phyloP scores from a whole-genome alignment of 2,113 vertebrate species.

The Bostrychus sinensis region DNA sequence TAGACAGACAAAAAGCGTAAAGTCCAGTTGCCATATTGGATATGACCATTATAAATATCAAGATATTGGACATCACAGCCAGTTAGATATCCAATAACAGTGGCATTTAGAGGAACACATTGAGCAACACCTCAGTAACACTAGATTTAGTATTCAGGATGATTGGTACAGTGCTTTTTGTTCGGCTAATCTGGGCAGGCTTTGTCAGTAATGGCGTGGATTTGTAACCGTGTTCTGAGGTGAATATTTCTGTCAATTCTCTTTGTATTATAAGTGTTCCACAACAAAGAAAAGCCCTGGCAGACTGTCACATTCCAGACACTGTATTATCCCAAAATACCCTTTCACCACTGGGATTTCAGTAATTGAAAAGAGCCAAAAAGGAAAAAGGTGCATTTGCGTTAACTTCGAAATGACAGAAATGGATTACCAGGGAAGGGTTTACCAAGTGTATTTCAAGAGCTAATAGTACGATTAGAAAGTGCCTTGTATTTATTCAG shows the following conservation, averaged over 20 bases:
- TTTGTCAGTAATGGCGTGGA: background rate
- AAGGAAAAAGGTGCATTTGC: constrained; percentile 12
- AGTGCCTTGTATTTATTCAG: constrained; percentile 20
- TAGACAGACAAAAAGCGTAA: no score
- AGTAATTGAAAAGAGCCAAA: constrained; percentile 47
- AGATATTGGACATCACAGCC: background rate
- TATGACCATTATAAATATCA: background rate
- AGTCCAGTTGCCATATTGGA: no score
- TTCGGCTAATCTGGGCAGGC: constrained; percentile 6
- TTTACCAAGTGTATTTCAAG: constrained; percentile 32
- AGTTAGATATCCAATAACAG: background rate
- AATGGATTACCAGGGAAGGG: constrained; percentile 37
- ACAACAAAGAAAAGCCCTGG: constrained; percentile 29
- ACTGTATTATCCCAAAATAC: constrained; percentile 29
- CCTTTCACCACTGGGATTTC: constrained; percentile 40
- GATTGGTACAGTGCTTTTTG: constrained; percentile 10
- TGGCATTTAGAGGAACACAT: background rate
- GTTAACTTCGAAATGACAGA: constrained; percentile 20
- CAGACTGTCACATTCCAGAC: constrained; percentile 31
- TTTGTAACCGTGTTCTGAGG: constrained; percentile 23
- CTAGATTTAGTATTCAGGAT: background rate
- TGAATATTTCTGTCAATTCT: constrained; percentile 14
- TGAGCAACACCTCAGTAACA: background rate
- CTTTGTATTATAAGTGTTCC: constrained; percentile 19
- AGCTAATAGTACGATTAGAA: constrained; percentile 43